Percentiles rank a stretch among this genome's conserved stretches.
phyloP scores from a whole-genome alignment of 2,797 vertebrate species.

The Lagocephalus sceleratus region DNA sequence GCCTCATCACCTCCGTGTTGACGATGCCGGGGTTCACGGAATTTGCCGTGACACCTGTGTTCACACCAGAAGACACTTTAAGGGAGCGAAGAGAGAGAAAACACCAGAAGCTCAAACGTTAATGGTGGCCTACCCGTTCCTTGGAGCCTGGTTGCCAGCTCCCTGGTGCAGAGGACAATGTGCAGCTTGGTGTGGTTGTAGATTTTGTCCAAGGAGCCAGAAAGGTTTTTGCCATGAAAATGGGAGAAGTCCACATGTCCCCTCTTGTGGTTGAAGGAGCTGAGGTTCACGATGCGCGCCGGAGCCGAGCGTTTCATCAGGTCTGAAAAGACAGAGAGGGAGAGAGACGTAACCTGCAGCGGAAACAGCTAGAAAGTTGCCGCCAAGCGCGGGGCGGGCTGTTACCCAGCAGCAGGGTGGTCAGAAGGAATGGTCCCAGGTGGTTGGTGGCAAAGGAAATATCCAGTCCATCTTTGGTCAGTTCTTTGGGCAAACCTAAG shows the following conservation, averaged over 20 bases:
- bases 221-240: slow-evolving; percentile 75
- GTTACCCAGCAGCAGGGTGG: slow-evolving; percentile 83
- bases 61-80: slow-evolving; percentile 2
- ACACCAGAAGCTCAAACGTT: too few species aligned
- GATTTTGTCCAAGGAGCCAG: neutral
- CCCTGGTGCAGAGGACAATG: slow-evolving; percentile 80
- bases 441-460: slow-evolving; percentile 82
- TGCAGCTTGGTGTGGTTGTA: slow-evolving; percentile 87
- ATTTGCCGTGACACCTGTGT: slow-evolving; percentile 82
- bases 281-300: slow-evolving; percentile 77
- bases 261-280: slow-evolving; percentile 71
- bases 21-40: slow-evolving; percentile 81
- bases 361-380: neutral
- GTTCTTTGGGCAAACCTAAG: slow-evolving; percentile 74
- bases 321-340: slow-evolving; percentile 57
- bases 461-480: slow-evolving; percentile 81
- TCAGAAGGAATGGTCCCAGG: slow-evolving; percentile 86
- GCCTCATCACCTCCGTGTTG: slow-evolving; percentile 76
- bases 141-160: slow-evolving; percentile 78
- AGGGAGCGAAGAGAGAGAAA: neutral
- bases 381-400: neutral
- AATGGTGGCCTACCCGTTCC: slow-evolving; percentile 75
- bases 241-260: slow-evolving; percentile 73
- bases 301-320: slow-evolving; percentile 77
- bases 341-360: neutral